A percentile compares a stretch with the other conserved stretches of the same genome.
Evolutionary conservation across 64 coral and sea anemone species (phyloP).

Genomic region (Orbicella faveolata): DNA sequence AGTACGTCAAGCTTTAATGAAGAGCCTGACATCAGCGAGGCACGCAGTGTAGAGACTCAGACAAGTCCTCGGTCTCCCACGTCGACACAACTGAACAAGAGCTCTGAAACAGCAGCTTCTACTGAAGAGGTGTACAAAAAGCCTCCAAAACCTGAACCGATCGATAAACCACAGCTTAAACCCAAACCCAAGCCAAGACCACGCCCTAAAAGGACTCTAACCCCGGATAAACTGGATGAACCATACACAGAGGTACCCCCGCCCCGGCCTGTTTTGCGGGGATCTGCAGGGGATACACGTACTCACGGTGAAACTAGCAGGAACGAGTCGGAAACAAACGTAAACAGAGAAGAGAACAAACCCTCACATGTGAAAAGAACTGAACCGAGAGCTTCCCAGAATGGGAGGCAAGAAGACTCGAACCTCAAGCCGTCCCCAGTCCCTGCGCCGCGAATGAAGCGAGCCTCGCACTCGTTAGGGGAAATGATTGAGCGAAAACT

Average conservation of each 20-base stretch:
- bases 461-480: slow-evolving; percentile 69
- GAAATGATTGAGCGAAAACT: slow-evolving; percentile 91
- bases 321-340: background rate
- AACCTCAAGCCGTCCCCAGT: slow-evolving; percentile 7
- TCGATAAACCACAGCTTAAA: slow-evolving; percentile 19
- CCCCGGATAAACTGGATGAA: background rate
- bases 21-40: background rate
- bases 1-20: background rate
- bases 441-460: slow-evolving; percentile 48
- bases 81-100: background rate
- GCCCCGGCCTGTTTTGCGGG: background rate
- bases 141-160: background rate
- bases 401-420: background rate
- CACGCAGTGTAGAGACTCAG: slow-evolving; percentile 4
- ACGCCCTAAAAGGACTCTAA: slow-evolving; percentile 8
- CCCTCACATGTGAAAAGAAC: background rate
- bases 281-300: background rate
- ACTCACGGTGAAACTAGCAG: slow-evolving; percentile 14
- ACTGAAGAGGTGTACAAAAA: background rate
- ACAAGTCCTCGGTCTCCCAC: background rate
- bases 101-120: background rate
- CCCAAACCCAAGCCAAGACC: slow-evolving; percentile 35
- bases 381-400: slow-evolving; percentile 2
- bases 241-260: background rate
- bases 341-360: background rate